Evolutionary conservation across 2,797 vertebrate species (phyloP).

Genomic region (Ambastaia sidthimunki): DNA sequence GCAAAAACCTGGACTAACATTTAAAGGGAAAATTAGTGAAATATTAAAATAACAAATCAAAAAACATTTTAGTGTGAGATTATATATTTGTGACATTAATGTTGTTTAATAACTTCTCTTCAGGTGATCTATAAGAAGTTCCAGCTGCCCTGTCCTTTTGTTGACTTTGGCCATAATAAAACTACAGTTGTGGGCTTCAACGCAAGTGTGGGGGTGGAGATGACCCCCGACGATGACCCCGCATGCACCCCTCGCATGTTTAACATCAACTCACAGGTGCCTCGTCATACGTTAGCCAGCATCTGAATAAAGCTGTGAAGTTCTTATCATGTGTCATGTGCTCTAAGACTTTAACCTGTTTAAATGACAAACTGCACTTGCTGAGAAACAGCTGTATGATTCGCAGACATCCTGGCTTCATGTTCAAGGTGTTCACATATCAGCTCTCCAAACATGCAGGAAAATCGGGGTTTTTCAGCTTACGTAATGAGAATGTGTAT

Average conservation of each 20-base stretch:
- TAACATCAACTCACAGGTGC: constrained; percentile 93
- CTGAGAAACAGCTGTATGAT: neutral
- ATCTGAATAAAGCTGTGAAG: neutral
- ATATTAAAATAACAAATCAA: no score
- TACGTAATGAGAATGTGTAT: neutral
- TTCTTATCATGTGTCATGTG: neutral
- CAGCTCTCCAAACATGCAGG: neutral
- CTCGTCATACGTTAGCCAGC: constrained; percentile 26
- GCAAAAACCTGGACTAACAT: no score
- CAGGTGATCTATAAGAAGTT: constrained; percentile 99
- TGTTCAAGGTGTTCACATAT: neutral
- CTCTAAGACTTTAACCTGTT: neutral
- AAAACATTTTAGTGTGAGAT: neutral
- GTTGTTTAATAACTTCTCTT: neutral
- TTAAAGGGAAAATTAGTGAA: no score
- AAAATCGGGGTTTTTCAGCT: neutral
- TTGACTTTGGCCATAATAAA: constrained; percentile 69
- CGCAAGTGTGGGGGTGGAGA: constrained; percentile 68
- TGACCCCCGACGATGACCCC: constrained; percentile 52
- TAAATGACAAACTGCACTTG: neutral
- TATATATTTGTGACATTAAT: neutral
- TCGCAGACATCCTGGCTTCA: neutral
- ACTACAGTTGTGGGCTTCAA: constrained; percentile 62
- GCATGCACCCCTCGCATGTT: constrained; percentile 86
- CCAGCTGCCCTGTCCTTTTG: constrained; percentile 86